phyloP scores from a whole-genome alignment of 2,113 vertebrate genomes.

The Struthidea cinerea region DNA sequence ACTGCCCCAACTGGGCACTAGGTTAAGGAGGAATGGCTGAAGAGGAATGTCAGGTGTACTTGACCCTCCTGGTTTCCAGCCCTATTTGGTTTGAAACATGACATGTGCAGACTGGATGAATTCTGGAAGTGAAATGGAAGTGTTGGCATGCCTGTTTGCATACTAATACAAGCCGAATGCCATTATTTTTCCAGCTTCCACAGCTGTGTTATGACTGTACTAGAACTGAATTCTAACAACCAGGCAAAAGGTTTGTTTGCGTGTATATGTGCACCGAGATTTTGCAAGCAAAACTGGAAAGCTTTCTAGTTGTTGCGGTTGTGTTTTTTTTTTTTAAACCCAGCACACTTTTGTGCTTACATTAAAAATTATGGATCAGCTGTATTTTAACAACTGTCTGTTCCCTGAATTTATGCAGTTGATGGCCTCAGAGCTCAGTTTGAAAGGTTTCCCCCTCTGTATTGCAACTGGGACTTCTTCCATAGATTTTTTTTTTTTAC shows the following conservation, averaged over 20 bases:
- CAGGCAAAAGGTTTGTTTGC: slow-evolving; percentile 66
- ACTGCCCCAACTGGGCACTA: neutral
- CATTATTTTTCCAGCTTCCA: slow-evolving; percentile 64
- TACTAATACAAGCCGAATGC: slow-evolving; percentile 50
- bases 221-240: slow-evolving; percentile 66
- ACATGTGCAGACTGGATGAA: slow-evolving; percentile 25
- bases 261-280: neutral
- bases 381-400: slow-evolving; percentile 60
- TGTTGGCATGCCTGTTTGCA: slow-evolving; percentile 39
- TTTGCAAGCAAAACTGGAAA: slow-evolving; percentile 48
- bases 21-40: neutral
- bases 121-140: slow-evolving; percentile 50
- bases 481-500: slow-evolving; percentile 16
- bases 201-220: slow-evolving; percentile 65
- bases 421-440: slow-evolving; percentile 57
- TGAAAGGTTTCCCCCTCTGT: slow-evolving; percentile 46
- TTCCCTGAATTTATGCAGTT: slow-evolving; percentile 44
- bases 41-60: neutral
- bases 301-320: slow-evolving; percentile 47
- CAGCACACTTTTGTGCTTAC: slow-evolving; percentile 37
- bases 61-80: slow-evolving; percentile 36
- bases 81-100: neutral
- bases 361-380: slow-evolving; percentile 54
- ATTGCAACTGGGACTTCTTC: slow-evolving; percentile 64
- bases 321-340: neutral